phyloP scores from a whole-genome alignment of 1,140 invertebrate species.

The Penaeus vannamei region DNA sequence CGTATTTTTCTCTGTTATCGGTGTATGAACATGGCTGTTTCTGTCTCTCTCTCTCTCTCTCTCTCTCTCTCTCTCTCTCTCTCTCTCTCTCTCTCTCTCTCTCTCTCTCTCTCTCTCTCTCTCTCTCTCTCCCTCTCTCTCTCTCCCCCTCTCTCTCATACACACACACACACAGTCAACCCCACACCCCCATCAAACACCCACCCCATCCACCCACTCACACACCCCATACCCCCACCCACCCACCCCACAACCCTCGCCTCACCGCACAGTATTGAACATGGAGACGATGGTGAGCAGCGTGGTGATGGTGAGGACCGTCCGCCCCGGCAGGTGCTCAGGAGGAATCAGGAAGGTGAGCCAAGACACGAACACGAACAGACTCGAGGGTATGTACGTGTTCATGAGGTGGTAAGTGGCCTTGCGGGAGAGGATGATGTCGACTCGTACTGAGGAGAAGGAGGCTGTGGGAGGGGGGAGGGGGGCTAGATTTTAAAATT shows the following conservation, averaged over 20 bases:
- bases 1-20: no score
- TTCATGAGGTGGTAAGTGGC: conserved; percentile 65
- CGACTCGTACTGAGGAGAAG: conserved; percentile 28
- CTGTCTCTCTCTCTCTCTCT: no score
- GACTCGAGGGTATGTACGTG: conserved; percentile 66
- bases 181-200: no score
- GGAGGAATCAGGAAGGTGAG: conserved; percentile 67
- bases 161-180: no score
- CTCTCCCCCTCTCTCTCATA: no score
- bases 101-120: no score
- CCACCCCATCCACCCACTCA: background rate
- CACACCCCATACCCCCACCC: no score
- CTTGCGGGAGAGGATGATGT: conserved; percentile 60
- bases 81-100: no score
- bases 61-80: no score
- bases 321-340: conserved; percentile 65
- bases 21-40: no score
- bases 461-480: background rate
- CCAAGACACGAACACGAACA: conserved; percentile 68
- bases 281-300: conserved; percentile 68
- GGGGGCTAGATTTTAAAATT: no score
- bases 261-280: conserved; percentile 67
- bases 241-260: background rate
- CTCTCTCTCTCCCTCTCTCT: no score
- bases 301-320: conserved; percentile 68